These are phyloP conservation scores for Menidia beryllina DNA, from an alignment of 2,113 vertebrate genomes.

Conservation along the genomic window DNA sequence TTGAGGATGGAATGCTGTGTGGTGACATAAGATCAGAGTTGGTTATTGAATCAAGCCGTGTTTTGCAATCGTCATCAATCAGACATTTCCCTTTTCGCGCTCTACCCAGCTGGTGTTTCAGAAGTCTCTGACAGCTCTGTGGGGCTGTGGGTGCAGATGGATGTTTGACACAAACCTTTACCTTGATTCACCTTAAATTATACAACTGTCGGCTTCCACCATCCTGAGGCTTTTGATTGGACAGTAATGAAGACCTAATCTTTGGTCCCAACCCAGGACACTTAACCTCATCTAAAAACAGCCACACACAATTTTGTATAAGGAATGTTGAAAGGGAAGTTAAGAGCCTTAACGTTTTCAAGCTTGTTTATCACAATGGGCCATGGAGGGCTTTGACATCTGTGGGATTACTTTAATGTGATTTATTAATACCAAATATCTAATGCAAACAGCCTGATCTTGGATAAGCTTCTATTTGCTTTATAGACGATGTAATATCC, in stretches of 20 bases:
- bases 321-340: constrained; percentile 29
- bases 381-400: constrained; percentile 37
- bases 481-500: constrained; percentile 24
- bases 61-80: constrained; percentile 1
- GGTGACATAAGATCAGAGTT: constrained; percentile 1
- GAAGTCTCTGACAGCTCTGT: neutral
- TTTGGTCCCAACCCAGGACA: constrained; percentile 1
- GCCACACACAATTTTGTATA: constrained; percentile 16
- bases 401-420: constrained; percentile 54
- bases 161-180: neutral
- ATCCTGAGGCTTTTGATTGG: constrained; percentile 7
- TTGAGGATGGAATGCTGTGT: constrained; percentile 1
- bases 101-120: neutral
- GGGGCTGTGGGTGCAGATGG: neutral
- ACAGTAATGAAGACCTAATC: neutral
- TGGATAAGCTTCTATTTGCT: constrained; percentile 39
- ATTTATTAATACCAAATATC: constrained; percentile 55
- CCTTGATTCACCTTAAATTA: neutral
- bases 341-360: constrained; percentile 33
- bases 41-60: neutral
- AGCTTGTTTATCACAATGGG: constrained; percentile 53
- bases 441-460: constrained; percentile 17
- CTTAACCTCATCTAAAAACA: neutral
- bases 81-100: neutral
- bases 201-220: neutral